Percentiles rank a stretch among this genome's conserved stretches.
Evolutionary conservation across 2,113 vertebrate genomes (phyloP).

Genomic region (Mastomys coucha): DNA sequence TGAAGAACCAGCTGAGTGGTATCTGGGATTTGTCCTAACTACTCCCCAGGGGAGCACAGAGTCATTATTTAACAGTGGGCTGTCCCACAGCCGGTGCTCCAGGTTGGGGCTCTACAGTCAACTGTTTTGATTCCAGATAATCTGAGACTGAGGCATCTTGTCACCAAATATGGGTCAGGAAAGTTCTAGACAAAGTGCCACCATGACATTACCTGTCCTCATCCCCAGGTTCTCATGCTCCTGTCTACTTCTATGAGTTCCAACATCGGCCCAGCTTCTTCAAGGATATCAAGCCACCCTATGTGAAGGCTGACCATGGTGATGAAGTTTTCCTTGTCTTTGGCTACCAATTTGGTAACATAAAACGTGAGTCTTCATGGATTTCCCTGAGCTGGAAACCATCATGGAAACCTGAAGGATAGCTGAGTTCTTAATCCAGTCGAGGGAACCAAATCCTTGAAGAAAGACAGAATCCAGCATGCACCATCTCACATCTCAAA

Average conservation of each 20-base stretch:
- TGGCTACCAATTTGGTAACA: conserved; percentile 84
- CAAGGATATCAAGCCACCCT: conserved; percentile 82
- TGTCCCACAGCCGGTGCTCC: neutral
- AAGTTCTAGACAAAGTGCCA: neutral
- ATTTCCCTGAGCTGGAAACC: neutral
- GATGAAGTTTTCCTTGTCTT: conserved; percentile 89
- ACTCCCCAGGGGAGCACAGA: neutral
- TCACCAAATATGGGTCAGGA: neutral
- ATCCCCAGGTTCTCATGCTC: conserved; percentile 85
- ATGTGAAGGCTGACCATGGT: conserved; percentile 90
- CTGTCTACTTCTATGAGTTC: conserved; percentile 92
- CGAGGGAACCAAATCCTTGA: neutral
- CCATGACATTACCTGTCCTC: neutral
- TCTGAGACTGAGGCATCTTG: neutral
- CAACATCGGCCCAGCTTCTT: conserved; percentile 83
- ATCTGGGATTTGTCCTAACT: neutral
- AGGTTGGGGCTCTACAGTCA: neutral
- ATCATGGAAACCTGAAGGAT: neutral
- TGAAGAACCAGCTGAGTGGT: neutral
- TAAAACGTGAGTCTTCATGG: neutral
- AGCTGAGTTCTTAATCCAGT: neutral
- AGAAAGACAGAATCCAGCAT: neutral
- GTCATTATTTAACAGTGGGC: neutral
- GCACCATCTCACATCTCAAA: neutral
- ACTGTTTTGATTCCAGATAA: neutral